Evolutionary conservation across 2,888 invertebrate species (phyloP), one percentile per base, ranked within the genome.

Genomic region (Galeopsomyia nigrocyanea): DNA sequence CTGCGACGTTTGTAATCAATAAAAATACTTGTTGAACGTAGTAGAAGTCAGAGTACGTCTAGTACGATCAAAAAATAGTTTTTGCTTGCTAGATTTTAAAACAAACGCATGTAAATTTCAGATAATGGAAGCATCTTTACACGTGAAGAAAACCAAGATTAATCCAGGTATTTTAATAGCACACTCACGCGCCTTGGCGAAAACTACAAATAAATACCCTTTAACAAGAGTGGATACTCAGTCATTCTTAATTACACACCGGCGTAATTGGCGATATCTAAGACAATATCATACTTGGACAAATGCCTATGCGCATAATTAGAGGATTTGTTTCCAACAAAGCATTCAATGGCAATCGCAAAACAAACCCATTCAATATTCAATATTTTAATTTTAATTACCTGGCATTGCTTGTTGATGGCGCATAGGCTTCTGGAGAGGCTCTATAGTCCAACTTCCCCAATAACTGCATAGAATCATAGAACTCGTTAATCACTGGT

Each of bases 281-380:
- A 58, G 82, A 84, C 60, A 82, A 83, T 63, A 57, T 83, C 7
- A 81, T 82, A 68, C 51, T 77, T 5, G 80, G 81, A 1, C 78
- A 78, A 67, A 60, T 83, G 14, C 83, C 84, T 0, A 78, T 78
- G 67, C 71, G 80, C 56, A 72, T 83, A 16, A 76, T 83, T 26
- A 46, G 83, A n/a, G 80, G 79, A 6, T 80, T 83, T 69, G 78
- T 79, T 2, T 58, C 74, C 46, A 79, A 79, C 58, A 75, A 68
- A 67, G 70, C 77, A 5, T 79, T 73, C 64, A 79, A 78, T 21
- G 77, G 77, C 13, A 72, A 75, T 50, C 66, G 17, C n/a, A 51
- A 5, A 7, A 17, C 47, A 1, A 79, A 75, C 46, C 75, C 75
- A 0, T 78, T 76, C 26, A 75, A 78, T 49, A 75, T 79, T 68